Base-by-base conservation (phyloP, 2,888 invertebrate species). In the Stenolophus ochropezus region DNA sequence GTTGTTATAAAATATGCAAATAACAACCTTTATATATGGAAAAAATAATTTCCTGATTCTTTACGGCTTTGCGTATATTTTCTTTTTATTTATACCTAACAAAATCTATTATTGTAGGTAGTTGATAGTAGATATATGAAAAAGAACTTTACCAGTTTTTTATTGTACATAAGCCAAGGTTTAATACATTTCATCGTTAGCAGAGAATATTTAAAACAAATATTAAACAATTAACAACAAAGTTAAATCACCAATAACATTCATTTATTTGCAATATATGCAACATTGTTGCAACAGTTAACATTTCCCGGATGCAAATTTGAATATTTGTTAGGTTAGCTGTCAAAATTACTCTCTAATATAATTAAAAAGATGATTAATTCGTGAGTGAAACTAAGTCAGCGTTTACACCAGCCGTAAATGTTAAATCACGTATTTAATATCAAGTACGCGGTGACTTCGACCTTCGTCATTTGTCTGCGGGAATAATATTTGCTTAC, bases 391-490 rank as follows among this genome's bases (percentile, higher is more conserved):
- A 61, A 23, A 61, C 23, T 25, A 61, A 61, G 25, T n/a, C 61
- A 61, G 14, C 61, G 23, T 61, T 61, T 61, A 61, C 61, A 61
- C 61, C 14, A 14, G 25, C 25, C 6, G 25, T 61, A 61, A 61
- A 61, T 61, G 25, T 61, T 61, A 61, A 25, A 61, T 61, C 14
- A 61, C 25, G 1, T 61, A 61, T 61, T 61, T 61, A 25, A 25
- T 25, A 61, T 61, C 14, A 61, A 61, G 61, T 23, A 23, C 61
- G 23, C 21, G 21, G 25, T 61, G 25, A 61, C 56, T 56, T 11
- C 61, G 61, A 61, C 65, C 65, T 69, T 69, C 65, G 18, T 69
- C 33, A 27, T 69, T 69, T 42, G 65, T 69, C 27, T 42, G 65
- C 20, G 27, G 33, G 27, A 14, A 69, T 69, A 65, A 65, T 65